Evolutionary conservation across 2,113 vertebrate genomes (phyloP), one percentile per base, ranked within the genome.

Genomic region (Mobula birostris): DNA sequence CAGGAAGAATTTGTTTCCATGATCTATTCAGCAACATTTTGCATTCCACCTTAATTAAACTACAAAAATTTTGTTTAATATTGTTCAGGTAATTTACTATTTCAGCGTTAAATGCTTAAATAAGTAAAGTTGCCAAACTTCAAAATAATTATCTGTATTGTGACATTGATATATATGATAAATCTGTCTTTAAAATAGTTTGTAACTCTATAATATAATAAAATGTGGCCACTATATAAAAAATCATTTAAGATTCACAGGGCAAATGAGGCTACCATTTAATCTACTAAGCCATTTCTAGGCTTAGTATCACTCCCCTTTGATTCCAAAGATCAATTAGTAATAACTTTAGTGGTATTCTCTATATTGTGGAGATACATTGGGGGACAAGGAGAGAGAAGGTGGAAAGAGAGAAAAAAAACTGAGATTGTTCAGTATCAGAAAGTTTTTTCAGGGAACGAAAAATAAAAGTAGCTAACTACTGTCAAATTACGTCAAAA

Each of bases 1-100:
- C 91, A 56, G 68, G 36, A 74, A 93, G 36, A 93, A 36, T 74
- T 90, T 32, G 85, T 90, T 90, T 90, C 61, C 15, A 8, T 74
- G 19, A 11, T 21, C 70, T 72, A 56, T 76, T 24, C 40, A 21
- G 36, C 56, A 40, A 74, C 21, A 32, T 93, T 93, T 93, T 9
- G 11, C 66, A 48, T 74, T 12, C 9, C 36, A 48, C 56, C 56
- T 48, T 58, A 21, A 48, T 66, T 88, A 32, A 88, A 88, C 12
- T 88, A 66, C 15, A 85, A 85, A 11, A 5, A 56, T 63, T 56
- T 58, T 21, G 48, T 61, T 87, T 87, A 7, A 87, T 2, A 56
- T 12, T 14, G 58, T 63, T 63, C 27, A 12, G 27, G 58, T 40
- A 36, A 80, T 12, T 76, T 24, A 76, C 21, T 48, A 56, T 21